Conservation (phyloP, 2,797 vertebrate genomes). For the Perdix hodgsoniae region DNA sequence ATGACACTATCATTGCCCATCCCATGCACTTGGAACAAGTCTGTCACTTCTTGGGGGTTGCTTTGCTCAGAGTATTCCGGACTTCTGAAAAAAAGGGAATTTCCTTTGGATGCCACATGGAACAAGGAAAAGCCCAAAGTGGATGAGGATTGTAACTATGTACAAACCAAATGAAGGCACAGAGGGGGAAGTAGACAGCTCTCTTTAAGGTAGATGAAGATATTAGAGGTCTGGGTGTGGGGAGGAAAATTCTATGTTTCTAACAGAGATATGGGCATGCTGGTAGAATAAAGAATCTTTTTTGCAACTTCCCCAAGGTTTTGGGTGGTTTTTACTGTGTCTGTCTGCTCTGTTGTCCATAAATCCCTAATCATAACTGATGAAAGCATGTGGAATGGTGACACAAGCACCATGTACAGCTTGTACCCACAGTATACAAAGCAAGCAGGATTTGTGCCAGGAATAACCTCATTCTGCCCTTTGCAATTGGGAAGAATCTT, state of each 20-base stretch:
- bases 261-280: neutral
- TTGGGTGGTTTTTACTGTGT: neutral
- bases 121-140: neutral
- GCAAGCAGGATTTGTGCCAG: neutral
- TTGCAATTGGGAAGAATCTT: neutral
- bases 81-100: too few relatives aligned
- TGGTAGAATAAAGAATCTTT: neutral
- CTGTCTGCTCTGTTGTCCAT: too few relatives aligned
- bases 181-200: too few relatives aligned
- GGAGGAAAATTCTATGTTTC: neutral
- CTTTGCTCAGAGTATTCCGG: fast-evolving
- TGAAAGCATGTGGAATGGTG: fast-evolving
- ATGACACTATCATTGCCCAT: neutral
- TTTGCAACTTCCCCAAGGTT: neutral
- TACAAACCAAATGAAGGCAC: too few relatives aligned
- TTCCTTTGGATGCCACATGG: neutral
- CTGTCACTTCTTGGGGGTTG: fast-evolving
- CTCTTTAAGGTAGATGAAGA: neutral
- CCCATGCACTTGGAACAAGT: fast-evolving
- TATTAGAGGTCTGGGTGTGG: too few relatives aligned
- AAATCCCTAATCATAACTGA: fast-evolving
- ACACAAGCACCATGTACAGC: fast-evolving
- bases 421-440: fast-evolving
- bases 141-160: too few relatives aligned
- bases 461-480: neutral